Percentiles rank a stretch among this genome's conserved stretches.
phyloP scores from a whole-genome alignment of 2,797 vertebrate species.

The Diplodus puntazzo region DNA sequence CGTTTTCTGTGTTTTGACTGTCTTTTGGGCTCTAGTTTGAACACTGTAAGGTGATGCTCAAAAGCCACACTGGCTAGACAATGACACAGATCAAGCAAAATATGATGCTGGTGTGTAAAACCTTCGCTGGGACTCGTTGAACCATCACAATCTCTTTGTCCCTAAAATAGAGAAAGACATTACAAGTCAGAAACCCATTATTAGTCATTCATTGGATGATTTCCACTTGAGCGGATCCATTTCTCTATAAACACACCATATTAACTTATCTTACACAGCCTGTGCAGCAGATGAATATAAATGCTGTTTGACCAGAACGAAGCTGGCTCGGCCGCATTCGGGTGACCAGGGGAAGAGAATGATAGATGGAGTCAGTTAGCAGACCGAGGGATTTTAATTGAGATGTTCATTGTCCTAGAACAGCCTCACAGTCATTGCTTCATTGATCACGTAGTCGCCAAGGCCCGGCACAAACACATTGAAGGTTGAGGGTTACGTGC shows the following conservation, averaged over 20 bases:
- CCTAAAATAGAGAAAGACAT: slow-evolving; percentile 15
- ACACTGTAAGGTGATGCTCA: neutral
- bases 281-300: slow-evolving; percentile 52
- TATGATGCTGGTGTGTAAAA: neutral
- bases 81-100: neutral
- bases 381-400: slow-evolving; percentile 73
- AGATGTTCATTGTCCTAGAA: slow-evolving; percentile 69
- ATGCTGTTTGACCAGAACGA: slow-evolving; percentile 55
- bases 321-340: slow-evolving; percentile 43
- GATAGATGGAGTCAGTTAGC: slow-evolving; percentile 71
- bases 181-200: slow-evolving; percentile 42
- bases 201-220: slow-evolving; percentile 33
- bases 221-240: slow-evolving; percentile 40
- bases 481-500: slow-evolving; percentile 21
- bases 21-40: no score
- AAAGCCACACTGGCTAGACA: neutral
- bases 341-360: slow-evolving; percentile 48
- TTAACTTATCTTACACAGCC: slow-evolving; percentile 39
- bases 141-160: neutral
- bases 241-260: slow-evolving; percentile 47
- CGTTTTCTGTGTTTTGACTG: neutral
- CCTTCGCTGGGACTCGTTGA: neutral
- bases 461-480: slow-evolving; percentile 40
- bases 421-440: slow-evolving; percentile 41
- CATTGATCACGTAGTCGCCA: slow-evolving; percentile 61